These are phyloP conservation scores for Pachypanchax playfairii DNA, from an alignment of 2,113 vertebrate genomes.

Conservation along the genomic window DNA sequence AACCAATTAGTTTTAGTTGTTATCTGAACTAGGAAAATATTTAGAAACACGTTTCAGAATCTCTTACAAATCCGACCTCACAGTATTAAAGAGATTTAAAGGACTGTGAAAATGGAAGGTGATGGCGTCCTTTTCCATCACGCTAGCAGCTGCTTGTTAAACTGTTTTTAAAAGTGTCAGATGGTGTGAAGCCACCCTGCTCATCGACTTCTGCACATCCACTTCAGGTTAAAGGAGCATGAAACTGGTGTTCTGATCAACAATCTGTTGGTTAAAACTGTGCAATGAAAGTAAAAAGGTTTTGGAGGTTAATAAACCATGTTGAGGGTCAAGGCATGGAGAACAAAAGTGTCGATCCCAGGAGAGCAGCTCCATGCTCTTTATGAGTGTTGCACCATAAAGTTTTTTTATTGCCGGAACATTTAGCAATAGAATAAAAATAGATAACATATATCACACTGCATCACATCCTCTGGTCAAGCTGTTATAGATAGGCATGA, in stretches of 20 bases:
- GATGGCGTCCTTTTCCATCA: background rate
- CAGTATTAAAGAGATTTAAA: too few species aligned
- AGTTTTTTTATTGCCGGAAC: background rate
- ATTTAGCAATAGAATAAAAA: background rate
- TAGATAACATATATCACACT: background rate
- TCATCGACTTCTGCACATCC: background rate
- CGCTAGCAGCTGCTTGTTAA: background rate
- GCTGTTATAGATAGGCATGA: background rate
- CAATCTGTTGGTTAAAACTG: too few species aligned
- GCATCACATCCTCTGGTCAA: background rate
- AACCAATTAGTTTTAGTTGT: too few species aligned
- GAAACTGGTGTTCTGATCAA: too few species aligned
- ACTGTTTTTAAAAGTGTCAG: conserved; percentile 5
- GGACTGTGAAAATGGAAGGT: background rate
- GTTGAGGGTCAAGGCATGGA: background rate
- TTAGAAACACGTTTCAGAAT: too few species aligned
- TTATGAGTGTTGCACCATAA: background rate
- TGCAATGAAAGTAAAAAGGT: background rate
- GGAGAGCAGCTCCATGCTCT: background rate
- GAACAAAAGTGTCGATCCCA: too few species aligned
- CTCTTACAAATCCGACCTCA: too few species aligned
- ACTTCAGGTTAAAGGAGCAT: background rate
- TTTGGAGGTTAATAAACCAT: too few species aligned
- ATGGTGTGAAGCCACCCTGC: background rate
- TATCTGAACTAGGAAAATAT: too few species aligned